Conservation (phyloP, 1,140 invertebrate species). For the Lasioglossum albipes region DNA sequence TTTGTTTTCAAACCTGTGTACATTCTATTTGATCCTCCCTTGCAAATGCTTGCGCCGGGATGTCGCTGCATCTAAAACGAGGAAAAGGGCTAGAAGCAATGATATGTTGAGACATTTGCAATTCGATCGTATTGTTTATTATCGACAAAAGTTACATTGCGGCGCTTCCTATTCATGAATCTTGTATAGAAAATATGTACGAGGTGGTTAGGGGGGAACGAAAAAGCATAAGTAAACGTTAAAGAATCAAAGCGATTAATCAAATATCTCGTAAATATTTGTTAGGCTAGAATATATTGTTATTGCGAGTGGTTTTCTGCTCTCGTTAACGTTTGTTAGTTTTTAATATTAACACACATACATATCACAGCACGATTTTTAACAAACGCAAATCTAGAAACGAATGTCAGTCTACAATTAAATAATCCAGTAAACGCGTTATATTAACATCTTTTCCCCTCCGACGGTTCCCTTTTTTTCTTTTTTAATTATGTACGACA, state of each 20-base stretch:
- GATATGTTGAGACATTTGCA: slow-evolving; percentile 1
- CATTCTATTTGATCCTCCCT: neutral
- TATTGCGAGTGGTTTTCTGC: slow-evolving; percentile 31
- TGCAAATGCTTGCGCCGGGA: neutral
- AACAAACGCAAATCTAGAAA: slow-evolving; percentile 68
- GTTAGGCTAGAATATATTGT: slow-evolving; percentile 37
- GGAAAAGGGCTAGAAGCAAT: neutral
- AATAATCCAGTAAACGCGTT: slow-evolving; percentile 50
- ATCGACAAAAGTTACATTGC: slow-evolving; percentile 29
- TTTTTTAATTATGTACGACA: slow-evolving; percentile 36
- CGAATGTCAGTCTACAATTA: slow-evolving; percentile 49
- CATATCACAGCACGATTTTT: slow-evolving; percentile 76
- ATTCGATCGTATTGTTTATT: slow-evolving; percentile 12
- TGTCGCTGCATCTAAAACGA: neutral
- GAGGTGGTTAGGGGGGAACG: neutral
- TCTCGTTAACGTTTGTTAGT: slow-evolving; percentile 51
- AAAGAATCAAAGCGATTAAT: slow-evolving; percentile 41
- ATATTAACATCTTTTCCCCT: slow-evolving; percentile 50
- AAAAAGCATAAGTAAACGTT: slow-evolving; percentile 29
- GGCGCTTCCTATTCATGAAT: slow-evolving; percentile 13
- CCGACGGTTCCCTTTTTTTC: slow-evolving; percentile 1
- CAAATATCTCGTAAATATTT: slow-evolving; percentile 43
- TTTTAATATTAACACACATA: slow-evolving; percentile 62
- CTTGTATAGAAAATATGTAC: slow-evolving; percentile 30
- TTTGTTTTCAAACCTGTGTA: neutral